phyloP scores from a whole-genome alignment of 2,888 invertebrate genomes.

The Eupeodes luniger region DNA sequence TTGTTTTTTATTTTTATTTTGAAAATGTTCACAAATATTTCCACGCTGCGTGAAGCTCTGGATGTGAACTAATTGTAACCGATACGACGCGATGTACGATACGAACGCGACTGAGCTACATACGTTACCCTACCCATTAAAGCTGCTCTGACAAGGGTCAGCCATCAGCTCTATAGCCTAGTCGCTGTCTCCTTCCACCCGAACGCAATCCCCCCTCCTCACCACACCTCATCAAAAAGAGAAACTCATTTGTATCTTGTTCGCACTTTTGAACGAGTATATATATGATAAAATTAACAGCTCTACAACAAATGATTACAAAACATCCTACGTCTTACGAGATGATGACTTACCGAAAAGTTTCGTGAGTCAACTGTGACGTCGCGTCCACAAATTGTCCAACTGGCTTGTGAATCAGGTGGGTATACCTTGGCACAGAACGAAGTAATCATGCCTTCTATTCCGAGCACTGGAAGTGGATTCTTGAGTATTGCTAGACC shows the following conservation, averaged over 20 bases:
- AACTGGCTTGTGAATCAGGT: constrained; percentile 83
- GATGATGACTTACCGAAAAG: constrained; percentile 81
- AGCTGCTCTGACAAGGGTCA: constrained; percentile 59
- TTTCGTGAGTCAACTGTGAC: constrained; percentile 82
- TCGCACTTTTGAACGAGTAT: not conserved
- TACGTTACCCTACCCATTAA: constrained; percentile 39
- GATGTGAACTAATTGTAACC: constrained; percentile 43
- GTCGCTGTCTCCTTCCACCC: constrained; percentile 8
- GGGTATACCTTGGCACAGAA: constrained; percentile 86
- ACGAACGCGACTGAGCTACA: constrained; percentile 43
- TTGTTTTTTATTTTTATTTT: not conserved
- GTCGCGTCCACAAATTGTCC: constrained; percentile 86
- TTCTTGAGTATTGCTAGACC: constrained; percentile 85
- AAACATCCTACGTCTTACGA: not conserved
- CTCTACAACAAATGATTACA: constrained; percentile 30
- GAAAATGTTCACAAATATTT: constrained; percentile 58
- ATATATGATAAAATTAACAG: constrained; percentile 42
- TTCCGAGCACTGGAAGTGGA: constrained; percentile 85
- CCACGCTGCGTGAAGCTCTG: constrained; percentile 24
- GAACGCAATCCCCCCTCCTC: not conserved
- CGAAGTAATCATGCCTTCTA: constrained; percentile 85
- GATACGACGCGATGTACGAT: constrained; percentile 38
- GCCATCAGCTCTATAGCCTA: constrained; percentile 19
- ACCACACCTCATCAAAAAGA: constrained; percentile 32
- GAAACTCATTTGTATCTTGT: constrained; percentile 56